Conservation (phyloP, 2,888 invertebrate species). For the Cephus pulcher region DNA sequence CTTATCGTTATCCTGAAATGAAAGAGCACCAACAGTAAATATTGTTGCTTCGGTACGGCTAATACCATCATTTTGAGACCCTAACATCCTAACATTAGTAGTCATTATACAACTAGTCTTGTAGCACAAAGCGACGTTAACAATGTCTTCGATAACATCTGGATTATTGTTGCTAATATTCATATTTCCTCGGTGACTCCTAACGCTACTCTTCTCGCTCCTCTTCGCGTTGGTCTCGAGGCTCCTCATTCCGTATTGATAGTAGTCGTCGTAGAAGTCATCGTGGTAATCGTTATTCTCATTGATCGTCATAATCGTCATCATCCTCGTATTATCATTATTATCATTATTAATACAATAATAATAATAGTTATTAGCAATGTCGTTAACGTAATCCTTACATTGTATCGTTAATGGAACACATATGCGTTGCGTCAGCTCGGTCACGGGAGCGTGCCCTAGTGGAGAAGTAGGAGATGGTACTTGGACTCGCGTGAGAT, state of each 20-base stretch:
- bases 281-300: conserved; percentile 13
- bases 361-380: conserved; percentile 38
- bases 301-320: conserved; percentile 14
- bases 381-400: conserved; percentile 52
- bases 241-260: background rate
- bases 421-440: conserved; percentile 65
- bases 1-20: conserved; percentile 67
- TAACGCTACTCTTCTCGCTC: conserved; percentile 25
- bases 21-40: conserved; percentile 68
- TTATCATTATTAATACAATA: conserved; percentile 28
- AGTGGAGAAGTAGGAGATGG: conserved; percentile 47
- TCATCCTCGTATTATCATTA: conserved; percentile 1
- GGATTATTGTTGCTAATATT: conserved; percentile 51
- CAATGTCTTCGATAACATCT: conserved; percentile 54
- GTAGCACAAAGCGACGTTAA: conserved; percentile 58
- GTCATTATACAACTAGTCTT: conserved; percentile 57
- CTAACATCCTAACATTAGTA: conserved; percentile 59
- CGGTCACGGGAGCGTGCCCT: conserved; percentile 57
- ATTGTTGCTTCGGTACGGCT: conserved; percentile 66
- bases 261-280: background rate
- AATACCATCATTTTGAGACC: conserved; percentile 65
- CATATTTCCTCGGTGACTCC: conserved; percentile 28
- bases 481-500: conserved; percentile 49
- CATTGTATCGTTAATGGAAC: conserved; percentile 64
- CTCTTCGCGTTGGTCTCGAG: background rate